phyloP scores from a whole-genome alignment of 92 coral and sea anemone species.

The Epizoanthus stellaris region DNA sequence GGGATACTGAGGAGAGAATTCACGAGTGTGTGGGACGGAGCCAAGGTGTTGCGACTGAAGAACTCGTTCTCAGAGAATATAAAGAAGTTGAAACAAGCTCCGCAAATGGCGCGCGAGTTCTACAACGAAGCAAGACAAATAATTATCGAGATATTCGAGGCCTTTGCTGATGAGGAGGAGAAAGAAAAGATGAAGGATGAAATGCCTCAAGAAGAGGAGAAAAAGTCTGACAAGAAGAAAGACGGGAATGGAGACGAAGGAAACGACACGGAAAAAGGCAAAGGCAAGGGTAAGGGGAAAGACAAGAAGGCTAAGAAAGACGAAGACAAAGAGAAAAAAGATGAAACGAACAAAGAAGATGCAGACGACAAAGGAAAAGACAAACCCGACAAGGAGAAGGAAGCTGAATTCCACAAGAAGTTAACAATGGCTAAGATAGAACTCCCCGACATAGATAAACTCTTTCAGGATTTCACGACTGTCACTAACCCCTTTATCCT shows the following conservation, averaged over 20 bases:
- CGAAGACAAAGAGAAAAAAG: neutral
- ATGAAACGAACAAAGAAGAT: neutral
- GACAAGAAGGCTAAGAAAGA: slow-evolving; percentile 15
- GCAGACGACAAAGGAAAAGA: slow-evolving; percentile 7
- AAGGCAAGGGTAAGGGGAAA: slow-evolving; percentile 15
- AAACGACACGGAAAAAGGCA: slow-evolving; percentile 2
- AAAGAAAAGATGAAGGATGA: slow-evolving; percentile 48
- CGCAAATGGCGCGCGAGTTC: slow-evolving; percentile 76
- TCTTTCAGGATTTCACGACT: slow-evolving; percentile 67
- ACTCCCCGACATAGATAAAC: slow-evolving; percentile 70
- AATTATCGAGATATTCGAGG: slow-evolving; percentile 55
- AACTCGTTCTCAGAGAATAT: slow-evolving; percentile 66
- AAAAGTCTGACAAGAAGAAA: neutral
- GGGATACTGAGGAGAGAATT: slow-evolving; percentile 62
- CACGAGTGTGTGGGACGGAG: slow-evolving; percentile 60
- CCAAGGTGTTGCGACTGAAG: slow-evolving; percentile 57
- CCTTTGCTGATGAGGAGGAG: slow-evolving; percentile 69
- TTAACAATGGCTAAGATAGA: slow-evolving; percentile 69
- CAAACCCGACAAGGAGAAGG: slow-evolving; percentile 45
- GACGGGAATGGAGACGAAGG: neutral
- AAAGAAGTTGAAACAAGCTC: slow-evolving; percentile 68
- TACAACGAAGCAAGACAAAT: slow-evolving; percentile 63
- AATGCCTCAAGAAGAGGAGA: slow-evolving; percentile 43
- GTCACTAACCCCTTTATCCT: slow-evolving; percentile 70
- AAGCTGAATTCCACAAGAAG: slow-evolving; percentile 72